Percentiles rank a stretch among this genome's conserved stretches.
Conservation (phyloP, 2,888 invertebrate species). For the Acanthosepion pharaonis region DNA sequence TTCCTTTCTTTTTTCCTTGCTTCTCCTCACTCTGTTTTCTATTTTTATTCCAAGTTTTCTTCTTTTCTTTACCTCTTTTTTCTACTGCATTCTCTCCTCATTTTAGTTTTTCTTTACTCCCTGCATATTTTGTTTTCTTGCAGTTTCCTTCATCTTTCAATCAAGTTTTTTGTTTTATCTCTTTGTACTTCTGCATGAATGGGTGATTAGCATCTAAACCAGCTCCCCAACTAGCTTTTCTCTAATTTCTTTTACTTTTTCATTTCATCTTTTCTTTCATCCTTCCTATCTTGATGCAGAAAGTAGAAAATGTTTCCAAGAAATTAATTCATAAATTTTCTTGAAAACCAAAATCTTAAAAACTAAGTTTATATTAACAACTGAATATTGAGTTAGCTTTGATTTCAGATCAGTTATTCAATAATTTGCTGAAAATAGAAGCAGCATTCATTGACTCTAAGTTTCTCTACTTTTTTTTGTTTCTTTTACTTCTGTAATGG, state of each 20-base stretch:
- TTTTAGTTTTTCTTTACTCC: neutral
- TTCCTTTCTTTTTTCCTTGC: neutral
- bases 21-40: neutral
- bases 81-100: neutral
- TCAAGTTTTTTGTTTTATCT: too few species aligned
- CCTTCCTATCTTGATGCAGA: too few species aligned
- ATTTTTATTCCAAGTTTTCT: neutral
- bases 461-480: too few species aligned
- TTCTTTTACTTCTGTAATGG: too few species aligned
- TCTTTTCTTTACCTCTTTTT: neutral
- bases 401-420: too few species aligned
- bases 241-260: neutral
- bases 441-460: too few species aligned
- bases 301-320: neutral
- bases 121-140: neutral
- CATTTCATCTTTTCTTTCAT: too few species aligned
- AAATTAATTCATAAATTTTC: neutral
- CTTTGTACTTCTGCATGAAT: too few species aligned
- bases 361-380: neutral
- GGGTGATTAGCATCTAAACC: too few species aligned
- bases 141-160: too few species aligned
- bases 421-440: too few species aligned
- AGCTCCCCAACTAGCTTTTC: neutral
- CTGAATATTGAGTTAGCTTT: too few species aligned
- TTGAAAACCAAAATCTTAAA: neutral